phyloP scores from a whole-genome alignment of 2,113 vertebrate species.

The Gopherus evgoodei region DNA sequence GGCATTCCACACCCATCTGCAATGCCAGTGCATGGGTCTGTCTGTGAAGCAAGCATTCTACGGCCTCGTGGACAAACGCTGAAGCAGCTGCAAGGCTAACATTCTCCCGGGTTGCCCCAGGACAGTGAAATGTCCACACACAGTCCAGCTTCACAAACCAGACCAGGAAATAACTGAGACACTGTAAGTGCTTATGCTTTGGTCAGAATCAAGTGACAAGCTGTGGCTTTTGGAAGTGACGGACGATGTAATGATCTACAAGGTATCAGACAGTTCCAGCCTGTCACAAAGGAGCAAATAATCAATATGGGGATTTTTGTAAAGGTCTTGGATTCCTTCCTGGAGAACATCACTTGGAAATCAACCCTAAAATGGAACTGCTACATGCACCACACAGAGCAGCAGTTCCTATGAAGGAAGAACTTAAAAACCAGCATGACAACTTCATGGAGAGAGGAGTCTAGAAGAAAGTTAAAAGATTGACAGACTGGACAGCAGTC shows the following conservation, averaged over 20 bases:
- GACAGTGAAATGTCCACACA: too few relatives aligned
- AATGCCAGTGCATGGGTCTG: not conserved
- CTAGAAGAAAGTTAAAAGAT: not conserved
- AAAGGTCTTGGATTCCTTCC: not conserved
- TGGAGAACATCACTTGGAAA: not conserved
- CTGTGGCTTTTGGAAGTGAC: too few relatives aligned
- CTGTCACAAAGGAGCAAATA: not conserved
- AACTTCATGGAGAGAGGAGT: not conserved
- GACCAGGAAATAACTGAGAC: too few relatives aligned
- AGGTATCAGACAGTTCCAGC: not conserved
- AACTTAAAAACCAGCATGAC: not conserved
- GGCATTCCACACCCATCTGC: accelerated
- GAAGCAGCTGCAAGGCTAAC: too few relatives aligned
- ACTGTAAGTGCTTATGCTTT: too few relatives aligned
- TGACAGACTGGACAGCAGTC: not conserved
- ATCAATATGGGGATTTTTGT: not conserved
- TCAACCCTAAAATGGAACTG: not conserved
- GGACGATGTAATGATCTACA: not conserved
- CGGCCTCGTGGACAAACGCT: not conserved
- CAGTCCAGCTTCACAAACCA: too few relatives aligned
- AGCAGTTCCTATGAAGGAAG: not conserved
- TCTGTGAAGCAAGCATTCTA: not conserved
- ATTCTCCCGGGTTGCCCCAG: too few relatives aligned
- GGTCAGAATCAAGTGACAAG: too few relatives aligned
- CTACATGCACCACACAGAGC: too few relatives aligned